Evolutionary conservation across 2,888 invertebrate species (phyloP), one percentile per base, ranked within the genome.

Genomic region (Oligia strigilis): DNA sequence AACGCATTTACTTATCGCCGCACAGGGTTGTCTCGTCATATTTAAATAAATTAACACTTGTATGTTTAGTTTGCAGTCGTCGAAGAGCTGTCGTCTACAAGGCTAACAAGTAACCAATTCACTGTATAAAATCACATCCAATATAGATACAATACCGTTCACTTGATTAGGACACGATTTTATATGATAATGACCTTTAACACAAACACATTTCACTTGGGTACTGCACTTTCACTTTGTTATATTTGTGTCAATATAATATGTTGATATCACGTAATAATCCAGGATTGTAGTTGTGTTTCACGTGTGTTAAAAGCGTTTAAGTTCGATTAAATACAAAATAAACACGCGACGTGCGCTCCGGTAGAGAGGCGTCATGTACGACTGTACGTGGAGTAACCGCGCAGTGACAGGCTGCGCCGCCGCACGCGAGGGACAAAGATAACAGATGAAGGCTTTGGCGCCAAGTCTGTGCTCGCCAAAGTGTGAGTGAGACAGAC

Each of bases 21-120:
- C 90, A 91, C 83, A 92, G 92, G 87, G 86, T 91, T 93, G 94
- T 93, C 92, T 91, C 91, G 92, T 92, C 91, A 90, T 91, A 95
- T 95, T 95, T 92, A 92, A 95, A 95, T 95, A 93, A 91, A 94
- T 94, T 94, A 93, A 92, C 91, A 91, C 91, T 91, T 90, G 91
- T 92, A 93, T 92, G 93, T 94, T 94, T 90, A 91, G 93, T 90
- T 88, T 88, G 92, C 92, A 92, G 90, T 88, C 91, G 90, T 90
- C 90, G 81, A 85, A 85, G 87, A 91, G 90, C 90, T 92, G 93
- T 91, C 92, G 84, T 85, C 81, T 88, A 92, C 96, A 96, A 96
- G 96, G 97, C 93, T 93, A 95, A 94, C 96, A 87, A 93, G 92
- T 92, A 93, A 93, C 93, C 92, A 94, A 94, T 93, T 92, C 93